Base-by-base conservation (phyloP, 2,888 invertebrate species). In the Drosophila tanythrix region DNA sequence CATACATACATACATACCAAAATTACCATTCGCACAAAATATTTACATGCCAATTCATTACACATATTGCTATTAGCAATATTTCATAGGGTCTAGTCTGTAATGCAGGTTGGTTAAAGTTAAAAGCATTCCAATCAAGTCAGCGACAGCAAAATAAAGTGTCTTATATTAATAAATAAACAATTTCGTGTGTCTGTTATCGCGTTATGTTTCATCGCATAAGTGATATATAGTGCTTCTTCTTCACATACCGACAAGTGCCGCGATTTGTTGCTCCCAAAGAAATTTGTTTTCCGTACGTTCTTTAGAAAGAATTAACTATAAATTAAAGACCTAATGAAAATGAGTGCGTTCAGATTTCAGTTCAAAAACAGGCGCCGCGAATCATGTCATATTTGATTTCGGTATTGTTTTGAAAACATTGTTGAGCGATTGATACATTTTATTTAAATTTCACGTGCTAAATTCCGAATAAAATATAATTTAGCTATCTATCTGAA, bases 381-480 rank as follows among this genome's bases (percentile, higher is more conserved):
- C 53, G 53, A 72, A 80, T 67, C 61, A 74, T 85, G 85, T 85
- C 88, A 74, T 62, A 63, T 43, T 60, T 21, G 29, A 62, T 60
- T 80, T 59, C 48, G 73, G 68, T 57, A 70, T 73, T 80, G 72
- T 78, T 71, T 72, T 56, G 63, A 66, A 72, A 46, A 58, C 51
- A 65, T 21, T 52, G 31, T 60, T 53, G 21, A 88, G 64, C 48
- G 36, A 60, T 60, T 52, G 27, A 64, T 33, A 43, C 53, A 69
- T 64, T 81, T 76, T 74, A 70, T 88, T 76, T 70, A 86, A 85
- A 88, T 82, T 86, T 89, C 83, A 89, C 86, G 90, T 86, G 88
- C 72, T 76, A 85, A 82, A 88, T 87, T 80, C 65, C 18, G 56
- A 55, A 56, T 66, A 70, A 66, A 74, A 40, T 57, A 59, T 57